These are phyloP conservation scores for Hiodon alosoides DNA, from an alignment of 2,113 vertebrate species.

Conservation along the genomic window DNA sequence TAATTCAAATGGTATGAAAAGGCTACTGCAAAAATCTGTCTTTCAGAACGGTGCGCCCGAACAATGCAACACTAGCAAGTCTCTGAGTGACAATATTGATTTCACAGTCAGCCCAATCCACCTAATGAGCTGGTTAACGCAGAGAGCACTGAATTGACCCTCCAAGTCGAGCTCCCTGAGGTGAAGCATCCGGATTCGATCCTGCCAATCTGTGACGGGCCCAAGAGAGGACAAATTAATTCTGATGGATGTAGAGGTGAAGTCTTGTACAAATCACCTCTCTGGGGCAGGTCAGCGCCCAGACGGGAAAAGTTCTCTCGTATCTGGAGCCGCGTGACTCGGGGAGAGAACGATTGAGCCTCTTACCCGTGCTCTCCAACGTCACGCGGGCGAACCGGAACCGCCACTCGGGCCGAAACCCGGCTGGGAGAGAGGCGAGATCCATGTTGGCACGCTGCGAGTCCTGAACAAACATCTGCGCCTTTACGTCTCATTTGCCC, in stretches of 20 bases:
- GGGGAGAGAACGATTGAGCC: not conserved
- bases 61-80: not conserved
- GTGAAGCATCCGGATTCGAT: not conserved
- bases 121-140: not conserved
- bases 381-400: not conserved
- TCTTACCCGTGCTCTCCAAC: not conserved
- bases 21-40: not conserved
- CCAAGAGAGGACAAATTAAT: not conserved
- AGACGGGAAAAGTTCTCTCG: not conserved
- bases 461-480: not conserved
- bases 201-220: not conserved
- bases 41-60: not conserved
- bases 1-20: not conserved
- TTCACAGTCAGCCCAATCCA: not conserved
- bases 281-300: not conserved
- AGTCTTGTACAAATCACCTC: not conserved
- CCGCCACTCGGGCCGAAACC: not conserved
- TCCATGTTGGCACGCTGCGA: not conserved
- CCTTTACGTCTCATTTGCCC: not conserved
- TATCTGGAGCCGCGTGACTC: not conserved
- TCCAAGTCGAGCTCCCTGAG: not conserved
- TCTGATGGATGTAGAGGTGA: not conserved
- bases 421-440: not conserved
- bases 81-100: conserved; percentile 6
- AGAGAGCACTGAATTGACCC: not conserved